These are phyloP conservation scores for Hydractinia symbiolongicarpus DNA, from an alignment of 30 jellyfish, hydroid and myxozoan genomes.

Conservation along the genomic window DNA sequence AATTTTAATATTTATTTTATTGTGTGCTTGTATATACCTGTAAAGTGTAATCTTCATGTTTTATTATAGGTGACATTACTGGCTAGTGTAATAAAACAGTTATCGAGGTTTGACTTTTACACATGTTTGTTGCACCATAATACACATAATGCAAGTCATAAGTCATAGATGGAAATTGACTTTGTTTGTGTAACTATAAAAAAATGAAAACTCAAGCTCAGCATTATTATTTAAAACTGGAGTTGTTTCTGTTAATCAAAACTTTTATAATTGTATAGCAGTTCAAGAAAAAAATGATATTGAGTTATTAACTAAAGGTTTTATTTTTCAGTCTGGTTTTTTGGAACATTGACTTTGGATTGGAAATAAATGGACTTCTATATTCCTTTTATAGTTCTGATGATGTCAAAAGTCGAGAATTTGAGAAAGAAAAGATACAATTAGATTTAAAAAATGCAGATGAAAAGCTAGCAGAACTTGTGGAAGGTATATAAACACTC, in stretches of 20 bases:
- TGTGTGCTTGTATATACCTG: too few species aligned
- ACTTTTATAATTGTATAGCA: too few species aligned
- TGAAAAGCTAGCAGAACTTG: constrained; percentile 53
- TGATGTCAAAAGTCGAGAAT: constrained; percentile 70
- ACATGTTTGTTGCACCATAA: too few species aligned
- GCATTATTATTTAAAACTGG: too few species aligned
- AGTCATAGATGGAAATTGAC: background rate
- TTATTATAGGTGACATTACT: constrained; percentile 51
- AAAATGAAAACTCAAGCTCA: too few species aligned
- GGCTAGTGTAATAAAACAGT: constrained; percentile 77
- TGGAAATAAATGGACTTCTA: background rate
- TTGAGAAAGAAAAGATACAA: constrained; percentile 67
- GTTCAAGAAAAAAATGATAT: background rate
- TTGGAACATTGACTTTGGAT: background rate
- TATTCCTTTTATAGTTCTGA: constrained; percentile 37
- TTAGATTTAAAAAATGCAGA: constrained; percentile 76
- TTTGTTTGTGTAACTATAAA: too few species aligned
- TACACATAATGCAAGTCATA: too few species aligned
- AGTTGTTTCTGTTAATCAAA: too few species aligned
- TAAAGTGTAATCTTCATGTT: too few species aligned
- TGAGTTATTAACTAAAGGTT: too few species aligned
- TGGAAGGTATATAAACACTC: constrained; percentile 45
- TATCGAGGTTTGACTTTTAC: constrained; percentile 42
- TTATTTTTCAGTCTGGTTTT: background rate
- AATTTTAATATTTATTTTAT: too few species aligned